Percentiles rank a stretch among this genome's conserved stretches.
These are phyloP conservation scores for Meteorus sp. DNA, from an alignment of 1,140 invertebrate species.

Conservation along the genomic window DNA sequence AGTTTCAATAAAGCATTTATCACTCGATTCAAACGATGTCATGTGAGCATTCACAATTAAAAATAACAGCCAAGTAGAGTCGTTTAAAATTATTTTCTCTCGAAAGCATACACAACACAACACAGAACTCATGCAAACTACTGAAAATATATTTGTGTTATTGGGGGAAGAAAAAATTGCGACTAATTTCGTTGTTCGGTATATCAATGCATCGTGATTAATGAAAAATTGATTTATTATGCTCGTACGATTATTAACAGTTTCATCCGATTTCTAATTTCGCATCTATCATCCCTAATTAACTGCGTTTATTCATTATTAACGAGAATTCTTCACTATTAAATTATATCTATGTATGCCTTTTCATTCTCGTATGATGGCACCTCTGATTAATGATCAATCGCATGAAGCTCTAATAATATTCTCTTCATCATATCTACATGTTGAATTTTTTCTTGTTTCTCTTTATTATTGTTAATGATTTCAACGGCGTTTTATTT, in stretches of 20 bases:
- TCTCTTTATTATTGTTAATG: conserved; percentile 1
- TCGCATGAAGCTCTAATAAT: conserved; percentile 10
- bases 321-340: not conserved
- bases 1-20: not conserved
- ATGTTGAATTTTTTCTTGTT: not conserved
- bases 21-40: no score
- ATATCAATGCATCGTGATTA: not conserved
- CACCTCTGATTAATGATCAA: conserved; percentile 14
- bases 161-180: not conserved
- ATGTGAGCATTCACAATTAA: no score
- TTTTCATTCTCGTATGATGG: conserved; percentile 9
- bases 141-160: not conserved
- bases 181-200: conserved; percentile 3
- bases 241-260: conserved; percentile 14
- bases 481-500: not conserved
- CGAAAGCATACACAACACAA: no score
- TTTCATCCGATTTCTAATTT: conserved; percentile 15
- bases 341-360: not conserved
- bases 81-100: no score
- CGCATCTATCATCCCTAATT: conserved; percentile 32
- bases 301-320: conserved; percentile 25
- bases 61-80: no score
- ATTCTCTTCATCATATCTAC: conserved; percentile 4
- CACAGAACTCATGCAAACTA: no score
- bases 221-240: conserved; percentile 5